Base-by-base conservation (phyloP, 1,140 invertebrate genomes). In the Schlechtendalia chinensis region DNA sequence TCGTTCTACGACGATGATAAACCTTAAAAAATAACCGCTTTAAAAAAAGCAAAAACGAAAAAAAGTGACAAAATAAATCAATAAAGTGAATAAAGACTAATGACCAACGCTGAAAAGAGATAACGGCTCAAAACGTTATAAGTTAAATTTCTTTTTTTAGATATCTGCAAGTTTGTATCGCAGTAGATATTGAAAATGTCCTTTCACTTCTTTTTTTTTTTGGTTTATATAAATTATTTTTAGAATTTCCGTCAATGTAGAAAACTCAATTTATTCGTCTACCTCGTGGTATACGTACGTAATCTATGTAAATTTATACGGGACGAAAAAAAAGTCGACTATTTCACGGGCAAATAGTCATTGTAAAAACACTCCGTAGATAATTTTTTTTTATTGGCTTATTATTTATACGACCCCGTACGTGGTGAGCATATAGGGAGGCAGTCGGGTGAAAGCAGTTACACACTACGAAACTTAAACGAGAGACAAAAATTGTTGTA, bases 1-100 rank as follows among this genome's bases (percentile, higher is more conserved):
- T 67, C 19, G 29, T 65, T 5, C 5, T 39, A 39, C 3, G 32
- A 47, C n/a, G 10, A 47, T 47, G 39, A 50, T 53, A 53, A 53
- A 71, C 17, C 47, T 10, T 19, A 8, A 27, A 71, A 53, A 71
- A 24, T 29, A 53, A 71, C 69, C 69, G 16, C n/a, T 69, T 53
- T 16, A 11, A 71, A 71, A 10, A 29, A 16, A 54, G 22, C 8
- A 53, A 53, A 71, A 53, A 69, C 2, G 5, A 67, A 67, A 67
- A 67, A 14, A 29, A 39, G 1, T 19, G 32, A 53, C 0, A 10
- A 71, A 71, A 71, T 53, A 53, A 71, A 71, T 53, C 47, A 53
- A 71, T 53, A 16, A 53, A 53, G 24, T 12, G 47, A 53, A 71
- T 53, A 47, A 27, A 71, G 69, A 71, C 69, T 71, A 71, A 71